Percentiles rank a stretch among this genome's conserved stretches.
phyloP scores from a whole-genome alignment of 2,797 vertebrate species.

The Chrysocyon brachyurus region DNA sequence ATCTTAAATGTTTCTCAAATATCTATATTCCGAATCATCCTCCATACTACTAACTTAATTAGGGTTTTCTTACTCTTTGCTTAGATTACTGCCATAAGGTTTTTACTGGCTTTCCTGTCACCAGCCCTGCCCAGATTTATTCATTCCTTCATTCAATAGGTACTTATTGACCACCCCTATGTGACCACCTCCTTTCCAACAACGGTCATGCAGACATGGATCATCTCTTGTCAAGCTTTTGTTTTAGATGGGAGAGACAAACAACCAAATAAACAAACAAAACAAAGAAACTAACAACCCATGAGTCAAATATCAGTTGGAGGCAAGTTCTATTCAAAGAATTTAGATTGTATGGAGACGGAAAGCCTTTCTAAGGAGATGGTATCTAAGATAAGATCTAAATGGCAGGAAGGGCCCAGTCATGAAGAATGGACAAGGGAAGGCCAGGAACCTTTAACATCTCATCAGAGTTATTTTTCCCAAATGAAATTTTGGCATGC shows the following conservation, averaged over 20 bases:
- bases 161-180: neutral
- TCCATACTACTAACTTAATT: neutral
- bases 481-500: neutral
- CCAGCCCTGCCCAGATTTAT: neutral
- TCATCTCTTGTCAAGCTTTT: neutral
- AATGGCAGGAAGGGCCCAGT: neutral
- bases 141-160: neutral
- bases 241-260: neutral
- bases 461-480: neutral
- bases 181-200: neutral
- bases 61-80: neutral
- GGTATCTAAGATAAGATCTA: neutral
- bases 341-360: neutral
- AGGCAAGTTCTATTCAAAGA: neutral
- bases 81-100: neutral
- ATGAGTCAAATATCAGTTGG: neutral
- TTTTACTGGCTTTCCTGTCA: neutral
- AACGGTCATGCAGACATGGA: neutral
- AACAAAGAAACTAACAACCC: neutral
- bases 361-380: neutral
- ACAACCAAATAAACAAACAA: neutral
- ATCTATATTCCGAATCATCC: neutral
- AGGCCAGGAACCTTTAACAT: neutral
- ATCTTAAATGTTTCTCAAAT: neutral
- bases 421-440: neutral